A percentile compares a stretch with the other conserved stretches of the same genome.
Evolutionary conservation across 2,888 invertebrate species (phyloP).

Genomic region (Hipparchia sbordonii): DNA sequence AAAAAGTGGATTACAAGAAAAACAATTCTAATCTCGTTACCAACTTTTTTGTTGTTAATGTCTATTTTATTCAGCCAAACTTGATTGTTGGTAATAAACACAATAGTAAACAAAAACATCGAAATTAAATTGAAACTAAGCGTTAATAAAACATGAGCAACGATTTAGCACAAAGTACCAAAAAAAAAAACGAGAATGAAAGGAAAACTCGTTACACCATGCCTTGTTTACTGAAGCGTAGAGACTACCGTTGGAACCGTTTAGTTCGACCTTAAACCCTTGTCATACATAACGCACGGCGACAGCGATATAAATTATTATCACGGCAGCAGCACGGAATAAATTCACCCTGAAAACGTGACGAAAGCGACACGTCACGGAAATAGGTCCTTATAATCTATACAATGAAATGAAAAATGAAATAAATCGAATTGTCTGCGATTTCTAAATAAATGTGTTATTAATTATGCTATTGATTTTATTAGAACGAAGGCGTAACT

Average conservation of each 20-base stretch:
- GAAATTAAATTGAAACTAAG: constrained; percentile 17
- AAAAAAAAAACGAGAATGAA: constrained; percentile 29
- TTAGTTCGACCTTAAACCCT: constrained; percentile 32
- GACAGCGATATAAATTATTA: neutral
- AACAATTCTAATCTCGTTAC: constrained; percentile 7
- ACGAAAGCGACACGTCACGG: too few species aligned
- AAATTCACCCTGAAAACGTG: too few species aligned
- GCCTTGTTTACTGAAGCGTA: constrained; percentile 37
- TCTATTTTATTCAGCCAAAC: constrained; percentile 1
- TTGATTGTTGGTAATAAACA: constrained; percentile 10
- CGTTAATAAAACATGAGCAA: constrained; percentile 20
- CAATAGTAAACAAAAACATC: constrained; percentile 8
- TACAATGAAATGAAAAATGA: too few species aligned
- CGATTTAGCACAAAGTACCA: constrained; percentile 19
- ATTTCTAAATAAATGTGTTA: too few species aligned
- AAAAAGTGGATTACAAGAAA: constrained; percentile 5
- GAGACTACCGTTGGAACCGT: constrained; percentile 37
- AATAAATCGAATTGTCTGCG: too few species aligned
- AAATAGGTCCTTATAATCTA: too few species aligned
- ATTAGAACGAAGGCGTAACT: too few species aligned
- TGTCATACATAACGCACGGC: neutral
- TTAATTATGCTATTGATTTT: too few species aligned
- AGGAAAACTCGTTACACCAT: constrained; percentile 37
- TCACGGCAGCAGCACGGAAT: neutral
- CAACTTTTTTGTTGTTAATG: constrained; percentile 8